Evolutionary conservation across 2,113 vertebrate species (phyloP).

Genomic region (Psilopogon haemacephalus): DNA sequence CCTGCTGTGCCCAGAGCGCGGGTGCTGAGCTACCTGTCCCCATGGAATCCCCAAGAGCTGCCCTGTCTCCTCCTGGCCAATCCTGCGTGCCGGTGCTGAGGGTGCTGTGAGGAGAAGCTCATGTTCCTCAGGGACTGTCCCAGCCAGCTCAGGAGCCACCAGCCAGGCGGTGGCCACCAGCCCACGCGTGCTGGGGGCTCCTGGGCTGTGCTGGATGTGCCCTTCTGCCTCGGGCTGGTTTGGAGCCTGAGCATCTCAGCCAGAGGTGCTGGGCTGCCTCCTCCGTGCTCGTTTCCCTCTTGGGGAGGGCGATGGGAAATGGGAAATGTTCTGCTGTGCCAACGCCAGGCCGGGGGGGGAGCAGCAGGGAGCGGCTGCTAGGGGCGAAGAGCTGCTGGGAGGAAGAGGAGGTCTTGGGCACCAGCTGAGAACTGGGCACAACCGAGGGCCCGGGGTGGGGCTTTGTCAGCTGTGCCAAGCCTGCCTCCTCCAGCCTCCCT

Average conservation of each 20-base stretch:
- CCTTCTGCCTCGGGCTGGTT: not conserved
- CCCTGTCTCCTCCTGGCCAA: not conserved
- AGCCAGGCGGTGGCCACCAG: not conserved
- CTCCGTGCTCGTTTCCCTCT: not conserved
- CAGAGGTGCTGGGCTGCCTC: not conserved
- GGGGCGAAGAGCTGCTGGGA: not conserved
- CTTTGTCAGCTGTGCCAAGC: not conserved
- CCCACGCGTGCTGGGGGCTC: not conserved
- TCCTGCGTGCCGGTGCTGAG: not conserved
- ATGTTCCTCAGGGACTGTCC: not conserved
- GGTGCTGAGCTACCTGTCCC: not conserved
- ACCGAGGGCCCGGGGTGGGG: not conserved
- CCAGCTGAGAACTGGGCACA: not conserved
- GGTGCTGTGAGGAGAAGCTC: not conserved
- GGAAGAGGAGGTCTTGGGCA: not conserved
- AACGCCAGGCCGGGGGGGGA: not conserved
- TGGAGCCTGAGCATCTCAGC: conserved; percentile 4
- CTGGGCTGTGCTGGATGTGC: not conserved
- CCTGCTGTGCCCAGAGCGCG: not conserved
- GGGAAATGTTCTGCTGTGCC: not conserved
- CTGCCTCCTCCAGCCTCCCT: not conserved
- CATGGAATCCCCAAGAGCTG: accelerated
- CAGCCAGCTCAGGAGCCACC: not conserved
- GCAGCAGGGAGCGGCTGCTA: accelerated
- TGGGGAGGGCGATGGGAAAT: not conserved